Base-by-base conservation (phyloP, 2,113 vertebrate genomes). In the Chaetodon auriga region DNA sequence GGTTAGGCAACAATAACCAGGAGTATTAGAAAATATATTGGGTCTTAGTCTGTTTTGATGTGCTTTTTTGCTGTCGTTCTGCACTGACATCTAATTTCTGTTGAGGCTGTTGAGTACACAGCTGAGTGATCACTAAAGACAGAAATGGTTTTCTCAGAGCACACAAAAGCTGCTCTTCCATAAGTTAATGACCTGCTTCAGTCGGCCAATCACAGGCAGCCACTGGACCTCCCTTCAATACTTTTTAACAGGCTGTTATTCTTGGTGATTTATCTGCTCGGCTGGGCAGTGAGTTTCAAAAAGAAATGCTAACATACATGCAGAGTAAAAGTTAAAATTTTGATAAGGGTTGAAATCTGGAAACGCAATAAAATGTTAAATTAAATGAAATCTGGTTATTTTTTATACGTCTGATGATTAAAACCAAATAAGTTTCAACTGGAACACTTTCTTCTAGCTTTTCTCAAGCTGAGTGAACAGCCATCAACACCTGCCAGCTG, bases 401-500 rank as follows among this genome's bases (percentile, higher is more conserved):
- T 43, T 30, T 48, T 21, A 25, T 62, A 70, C 36, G 19, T 63
- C 35, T n/a, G 63, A 19, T 18, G 21, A 49, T 14, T 64, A 15
- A 76, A 77, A 62, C n/a, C 8, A 74, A 46, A 16, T 23, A 14
- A 12, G 12, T 35, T n/a, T 66, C 19, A 69, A 14, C 63, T 35
- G 6, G 5, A 51, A 49, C 23, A 45, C n/a, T 14, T 57, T 45
- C 2, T 41, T 41, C 8, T 58, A 76, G 60, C 51, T 58, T 78
- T 78, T 85, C 43, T 77, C 23, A 54, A 74, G 63, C 74, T 61
- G 51, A 82, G 63, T 63, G 77, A 85, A 74, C 71, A 81, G 72
- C 41, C 72, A 70, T 62, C 78, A 74, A 83, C 65, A 82, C 60
- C 77, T 82, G 75, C 55, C 83, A 78, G 60, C 69, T 85, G 75